Conservation (phyloP, 2,113 vertebrate species). For the Vimba vimba region DNA sequence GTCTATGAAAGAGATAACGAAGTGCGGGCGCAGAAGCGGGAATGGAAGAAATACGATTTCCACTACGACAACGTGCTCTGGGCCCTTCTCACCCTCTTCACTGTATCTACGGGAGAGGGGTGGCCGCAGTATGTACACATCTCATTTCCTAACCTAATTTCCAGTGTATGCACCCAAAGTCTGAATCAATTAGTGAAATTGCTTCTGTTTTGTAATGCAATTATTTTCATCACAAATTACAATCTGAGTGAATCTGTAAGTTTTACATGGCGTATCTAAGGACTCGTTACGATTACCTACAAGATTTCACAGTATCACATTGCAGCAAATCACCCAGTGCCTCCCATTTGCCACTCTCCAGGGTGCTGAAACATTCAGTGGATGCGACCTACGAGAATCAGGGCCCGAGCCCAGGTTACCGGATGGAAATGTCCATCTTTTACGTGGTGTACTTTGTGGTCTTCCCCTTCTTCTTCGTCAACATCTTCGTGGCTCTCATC, state of each 20-base stretch:
- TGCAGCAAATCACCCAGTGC: neutral
- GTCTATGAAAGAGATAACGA: constrained; percentile 92
- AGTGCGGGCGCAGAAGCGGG: constrained; percentile 93
- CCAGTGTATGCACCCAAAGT: neutral
- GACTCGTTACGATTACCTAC: neutral
- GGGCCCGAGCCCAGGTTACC: constrained; percentile 93
- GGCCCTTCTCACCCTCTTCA: constrained; percentile 97
- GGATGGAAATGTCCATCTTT: constrained; percentile 99
- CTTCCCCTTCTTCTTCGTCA: constrained; percentile 99
- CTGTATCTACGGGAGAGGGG: constrained; percentile 95
- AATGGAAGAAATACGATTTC: constrained; percentile 98
- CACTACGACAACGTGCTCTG: constrained; percentile 98
- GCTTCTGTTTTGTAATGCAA: neutral
- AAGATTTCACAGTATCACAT: neutral
- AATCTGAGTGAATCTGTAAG: neutral
- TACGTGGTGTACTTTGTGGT: constrained; percentile 98
- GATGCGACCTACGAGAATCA: constrained; percentile 98
- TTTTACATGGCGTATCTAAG: neutral
- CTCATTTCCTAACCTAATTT: neutral
- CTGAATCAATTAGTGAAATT: neutral
- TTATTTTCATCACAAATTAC: neutral
- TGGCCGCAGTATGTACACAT: constrained; percentile 89
- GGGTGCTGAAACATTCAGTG: constrained; percentile 96
- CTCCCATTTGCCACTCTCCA: constrained; percentile 58
- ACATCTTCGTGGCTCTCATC: constrained; percentile 97